Percentiles rank a stretch among this genome's conserved stretches.
Conservation (phyloP, 1,140 invertebrate genomes). For the Trialeurodes vaporariorum region DNA sequence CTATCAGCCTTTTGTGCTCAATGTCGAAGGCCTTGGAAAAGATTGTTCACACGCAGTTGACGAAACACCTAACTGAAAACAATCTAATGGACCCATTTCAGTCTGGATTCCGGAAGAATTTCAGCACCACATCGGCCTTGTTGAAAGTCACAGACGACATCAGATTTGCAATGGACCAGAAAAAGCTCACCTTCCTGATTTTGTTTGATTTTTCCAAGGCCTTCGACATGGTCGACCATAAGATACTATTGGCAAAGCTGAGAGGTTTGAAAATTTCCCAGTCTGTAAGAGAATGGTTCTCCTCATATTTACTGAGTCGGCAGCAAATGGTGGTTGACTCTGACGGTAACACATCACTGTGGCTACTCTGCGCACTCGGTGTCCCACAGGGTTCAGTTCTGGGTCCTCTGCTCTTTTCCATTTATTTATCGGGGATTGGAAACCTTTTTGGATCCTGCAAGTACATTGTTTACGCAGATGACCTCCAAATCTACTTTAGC, state of each 20-base stretch:
- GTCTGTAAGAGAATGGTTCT: neutral
- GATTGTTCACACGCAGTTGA: neutral
- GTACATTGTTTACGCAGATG: no score
- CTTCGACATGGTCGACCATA: conserved; percentile 25
- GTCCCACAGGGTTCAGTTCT: no score
- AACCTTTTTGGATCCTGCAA: no score
- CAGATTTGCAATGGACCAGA: conserved; percentile 22
- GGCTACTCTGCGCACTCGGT: no score
- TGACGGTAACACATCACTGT: no score
- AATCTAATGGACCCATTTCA: no score
- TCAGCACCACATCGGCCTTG: conserved; percentile 26
- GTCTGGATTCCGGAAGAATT: conserved; percentile 25
- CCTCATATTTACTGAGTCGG: neutral
- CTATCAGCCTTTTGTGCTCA: neutral
- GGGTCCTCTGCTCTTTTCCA: no score
- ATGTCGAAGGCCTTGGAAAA: neutral
- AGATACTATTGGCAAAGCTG: conserved; percentile 12
- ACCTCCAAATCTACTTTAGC: no score
- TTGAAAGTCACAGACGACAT: conserved; percentile 28
- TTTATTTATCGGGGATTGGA: no score
- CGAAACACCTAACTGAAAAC: no score
- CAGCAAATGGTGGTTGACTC: no score
- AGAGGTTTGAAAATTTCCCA: neutral
- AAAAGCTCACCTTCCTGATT: conserved; percentile 23
- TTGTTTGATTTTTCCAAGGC: conserved; percentile 29